These are phyloP conservation scores for Tyria jacobaeae DNA, from an alignment of 2,888 invertebrate genomes.

Conservation along the genomic window DNA sequence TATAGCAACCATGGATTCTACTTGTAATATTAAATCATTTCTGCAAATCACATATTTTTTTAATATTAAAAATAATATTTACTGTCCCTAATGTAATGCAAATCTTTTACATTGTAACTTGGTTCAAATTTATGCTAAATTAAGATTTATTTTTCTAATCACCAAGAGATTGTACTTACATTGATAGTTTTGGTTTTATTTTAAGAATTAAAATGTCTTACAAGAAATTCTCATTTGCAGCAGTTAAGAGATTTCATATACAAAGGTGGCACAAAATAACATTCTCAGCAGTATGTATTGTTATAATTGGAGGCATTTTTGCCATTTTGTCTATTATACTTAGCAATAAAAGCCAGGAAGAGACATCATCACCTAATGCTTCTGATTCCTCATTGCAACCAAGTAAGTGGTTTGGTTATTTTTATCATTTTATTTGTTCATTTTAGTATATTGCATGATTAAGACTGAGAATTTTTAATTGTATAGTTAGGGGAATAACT, in stretches of 20 bases:
- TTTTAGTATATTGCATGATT: background rate
- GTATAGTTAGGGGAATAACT: background rate
- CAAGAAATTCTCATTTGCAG: constrained; percentile 47
- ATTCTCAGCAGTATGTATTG: constrained; percentile 63
- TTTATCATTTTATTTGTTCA: background rate
- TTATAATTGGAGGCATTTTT: constrained; percentile 66
- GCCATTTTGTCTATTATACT: constrained; percentile 63
- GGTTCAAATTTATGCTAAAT: too few relatives aligned
- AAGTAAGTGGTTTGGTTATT: constrained; percentile 42
- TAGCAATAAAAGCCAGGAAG: constrained; percentile 50
- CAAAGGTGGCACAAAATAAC: constrained; percentile 70
- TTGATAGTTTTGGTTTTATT: too few relatives aligned
- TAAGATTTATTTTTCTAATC: too few relatives aligned
- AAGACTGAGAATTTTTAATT: background rate
- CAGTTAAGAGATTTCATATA: constrained; percentile 54
- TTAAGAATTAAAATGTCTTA: too few relatives aligned
- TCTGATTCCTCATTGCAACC: constrained; percentile 44
- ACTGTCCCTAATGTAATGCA: too few relatives aligned
- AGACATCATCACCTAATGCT: constrained; percentile 31
- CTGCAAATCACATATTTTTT: too few relatives aligned
- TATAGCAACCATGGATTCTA: too few relatives aligned
- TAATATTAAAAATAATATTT: too few relatives aligned
- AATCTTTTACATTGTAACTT: too few relatives aligned
- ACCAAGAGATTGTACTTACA: too few relatives aligned
- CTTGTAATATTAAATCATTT: too few relatives aligned